Evolutionary conservation across 2,113 vertebrate species (phyloP), one percentile per base, ranked within the genome.

Genomic region (Gallinago jamesoni): DNA sequence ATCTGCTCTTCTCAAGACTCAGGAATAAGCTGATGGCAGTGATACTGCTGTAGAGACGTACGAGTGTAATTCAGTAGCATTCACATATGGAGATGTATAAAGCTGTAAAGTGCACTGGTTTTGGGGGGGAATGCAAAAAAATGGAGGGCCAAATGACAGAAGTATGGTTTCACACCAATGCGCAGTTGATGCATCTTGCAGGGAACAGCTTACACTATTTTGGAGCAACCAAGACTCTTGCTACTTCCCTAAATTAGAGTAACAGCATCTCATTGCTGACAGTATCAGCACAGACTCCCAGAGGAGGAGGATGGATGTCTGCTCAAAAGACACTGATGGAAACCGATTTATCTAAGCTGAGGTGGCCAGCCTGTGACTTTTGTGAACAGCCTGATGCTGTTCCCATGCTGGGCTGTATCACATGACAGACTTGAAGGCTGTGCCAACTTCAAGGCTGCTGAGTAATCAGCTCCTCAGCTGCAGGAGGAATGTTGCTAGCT

Each of bases 171-270:
- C 72, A 57, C 56, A 57, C 25, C 37, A 48, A 25, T 24, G 47
- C 0, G 0, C 25, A 27, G 30, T 20, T 57, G 68, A 48, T 72
- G 20, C 19, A 37, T 63, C 41, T 82, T 1, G 0, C 35, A 52
- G 43, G 37, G 50, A 84, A 53, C 8, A 78, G 76, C 12, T 69
- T 23, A 33, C 31, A 13, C 22, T 43, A 10, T 37, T 74, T 53
- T 53, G 43, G 30, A 64, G 56, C 48, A 43, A 22, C 30, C 28
- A 59, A 33, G 12, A 28, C 35, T 52, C 19, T 35, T 59, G 33
- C 16, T 77, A 7, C 66, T 63, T 78, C 72, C 37, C 24, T 52
- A 35, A 27, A 10, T 35, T 30, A 35, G 70, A 39, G 28, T 48
- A 64, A 75, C 27, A 43, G 20, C 37, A 86, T 41, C 45, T 77